Base-by-base conservation (phyloP, 2,888 invertebrate genomes). In the Pseudanteris insignis region DNA sequence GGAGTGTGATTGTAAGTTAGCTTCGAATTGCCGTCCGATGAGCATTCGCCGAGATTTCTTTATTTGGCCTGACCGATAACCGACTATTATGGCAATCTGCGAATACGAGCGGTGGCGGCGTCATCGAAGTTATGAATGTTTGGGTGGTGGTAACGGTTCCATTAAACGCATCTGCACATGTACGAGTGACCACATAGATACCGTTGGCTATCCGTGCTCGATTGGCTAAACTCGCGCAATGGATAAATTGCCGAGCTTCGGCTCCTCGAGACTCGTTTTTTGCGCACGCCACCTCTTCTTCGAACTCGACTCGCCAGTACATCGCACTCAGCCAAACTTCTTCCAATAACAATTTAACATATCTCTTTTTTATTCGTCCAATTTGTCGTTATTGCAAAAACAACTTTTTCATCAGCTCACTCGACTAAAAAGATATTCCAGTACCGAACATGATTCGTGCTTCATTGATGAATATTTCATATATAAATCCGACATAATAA, bases 171-270 rank as follows among this genome's bases (percentile, higher is more conserved):
- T 55, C 48, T 32, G 28, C 50, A 29, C 50, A 29, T 18, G 24
- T 10, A 30, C 29, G 28, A n/a, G 2, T 15, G 9, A 4, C 7
- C 46, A 24, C 37, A 26, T 13, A 10, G 34, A 28, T 40, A 21
- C 15, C 14, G 25, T 43, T 30, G 15, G 21, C 13, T 44, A 50
- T 54, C 46, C 43, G 9, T 12, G 60, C 54, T 50, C 60, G 54
- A 61, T 61, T 61, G 54, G 48, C 50, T 61, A 61, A 61, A 54
- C 44, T 54, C 32, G 60, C 54, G 60, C 54, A 60, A 60, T 54
- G 48, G 51, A 60, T 60, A 60, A 60, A 60, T 60, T 60, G 61
- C 48, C 18, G 37, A 37, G 53, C 61, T 44, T 61, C 54, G 54
- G 30, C 37, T 41, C 44, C 14, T 38, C 46, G 13, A 12, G 12